Conservation (phyloP, 23 tunicate species). For the Oikopleura vanhoeffeni region DNA sequence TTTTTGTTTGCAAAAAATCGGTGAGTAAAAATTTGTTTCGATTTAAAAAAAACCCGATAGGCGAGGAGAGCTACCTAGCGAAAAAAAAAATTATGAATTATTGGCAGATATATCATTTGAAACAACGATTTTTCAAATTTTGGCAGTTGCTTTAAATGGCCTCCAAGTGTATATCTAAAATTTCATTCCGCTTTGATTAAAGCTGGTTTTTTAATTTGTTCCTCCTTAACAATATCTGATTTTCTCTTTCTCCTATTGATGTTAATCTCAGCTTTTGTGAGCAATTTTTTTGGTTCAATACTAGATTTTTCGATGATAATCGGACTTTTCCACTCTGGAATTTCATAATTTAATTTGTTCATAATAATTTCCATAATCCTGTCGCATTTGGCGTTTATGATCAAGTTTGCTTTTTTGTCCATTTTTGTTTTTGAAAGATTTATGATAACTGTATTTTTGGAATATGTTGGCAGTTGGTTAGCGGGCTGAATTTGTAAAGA, state of each 20-base stretch:
- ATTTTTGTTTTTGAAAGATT: conserved; percentile 52
- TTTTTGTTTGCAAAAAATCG: too few relatives aligned
- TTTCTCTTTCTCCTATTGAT: conserved; percentile 2
- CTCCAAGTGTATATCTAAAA: too few relatives aligned
- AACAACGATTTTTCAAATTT: too few relatives aligned
- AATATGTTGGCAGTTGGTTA: conserved; percentile 32
- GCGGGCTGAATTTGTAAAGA: conserved; percentile 78
- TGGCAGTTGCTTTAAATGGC: too few relatives aligned
- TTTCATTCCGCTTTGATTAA: too few relatives aligned
- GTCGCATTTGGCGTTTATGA: conserved; percentile 44
- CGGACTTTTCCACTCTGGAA: conserved; percentile 32
- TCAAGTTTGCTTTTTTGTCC: conserved; percentile 54
- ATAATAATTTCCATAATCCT: conserved; percentile 39
- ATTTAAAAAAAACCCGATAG: too few relatives aligned
- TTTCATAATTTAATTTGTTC: conserved; percentile 19
- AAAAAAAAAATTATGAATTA: too few relatives aligned
- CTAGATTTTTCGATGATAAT: conserved; percentile 23
- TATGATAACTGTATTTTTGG: conserved; percentile 54
- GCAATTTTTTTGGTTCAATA: not conserved
- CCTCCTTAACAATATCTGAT: not conserved
- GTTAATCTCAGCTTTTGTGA: not conserved
- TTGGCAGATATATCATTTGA: too few relatives aligned
- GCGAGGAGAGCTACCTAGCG: too few relatives aligned
- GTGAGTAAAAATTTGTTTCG: too few relatives aligned
- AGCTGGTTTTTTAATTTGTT: too few relatives aligned